phyloP scores from a whole-genome alignment of 2,113 vertebrate genomes.

The Plestiodon gilberti region DNA sequence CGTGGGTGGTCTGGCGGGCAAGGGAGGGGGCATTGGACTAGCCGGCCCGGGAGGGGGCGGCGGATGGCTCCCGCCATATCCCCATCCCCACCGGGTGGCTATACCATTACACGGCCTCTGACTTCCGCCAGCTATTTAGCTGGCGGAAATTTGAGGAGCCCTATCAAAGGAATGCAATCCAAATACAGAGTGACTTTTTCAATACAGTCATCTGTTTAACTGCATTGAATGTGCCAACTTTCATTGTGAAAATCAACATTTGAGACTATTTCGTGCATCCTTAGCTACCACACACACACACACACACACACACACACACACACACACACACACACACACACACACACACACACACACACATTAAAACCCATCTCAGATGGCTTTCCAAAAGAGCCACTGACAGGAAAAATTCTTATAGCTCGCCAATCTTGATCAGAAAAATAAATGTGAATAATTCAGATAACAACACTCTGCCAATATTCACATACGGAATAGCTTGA shows the following conservation, averaged over 20 bases:
- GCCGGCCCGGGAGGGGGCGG: too few species aligned
- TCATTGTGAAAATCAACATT: background rate
- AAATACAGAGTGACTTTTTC: too few species aligned
- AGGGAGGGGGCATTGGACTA: too few species aligned
- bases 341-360: background rate
- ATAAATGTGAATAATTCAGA: constrained; percentile 26
- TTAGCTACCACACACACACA: background rate
- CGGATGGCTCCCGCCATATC: too few species aligned
- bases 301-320: too few species aligned
- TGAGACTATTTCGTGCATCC: background rate
- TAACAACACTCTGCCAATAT: constrained; percentile 12
- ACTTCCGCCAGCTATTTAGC: too few species aligned
- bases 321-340: too few species aligned
- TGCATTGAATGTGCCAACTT: background rate
- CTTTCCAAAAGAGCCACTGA: background rate
- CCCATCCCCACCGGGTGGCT: too few species aligned
- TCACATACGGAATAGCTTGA: background rate
- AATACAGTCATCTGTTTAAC: background rate
- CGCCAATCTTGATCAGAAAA: background rate
- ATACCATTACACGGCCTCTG: too few species aligned
- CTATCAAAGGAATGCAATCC: too few species aligned
- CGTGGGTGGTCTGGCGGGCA: too few species aligned
- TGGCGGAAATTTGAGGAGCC: too few species aligned
- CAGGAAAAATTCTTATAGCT: background rate
- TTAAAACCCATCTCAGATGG: background rate